phyloP scores from a whole-genome alignment of 2,113 vertebrate genomes.

The Rhinopomastus cyanomelas region DNA sequence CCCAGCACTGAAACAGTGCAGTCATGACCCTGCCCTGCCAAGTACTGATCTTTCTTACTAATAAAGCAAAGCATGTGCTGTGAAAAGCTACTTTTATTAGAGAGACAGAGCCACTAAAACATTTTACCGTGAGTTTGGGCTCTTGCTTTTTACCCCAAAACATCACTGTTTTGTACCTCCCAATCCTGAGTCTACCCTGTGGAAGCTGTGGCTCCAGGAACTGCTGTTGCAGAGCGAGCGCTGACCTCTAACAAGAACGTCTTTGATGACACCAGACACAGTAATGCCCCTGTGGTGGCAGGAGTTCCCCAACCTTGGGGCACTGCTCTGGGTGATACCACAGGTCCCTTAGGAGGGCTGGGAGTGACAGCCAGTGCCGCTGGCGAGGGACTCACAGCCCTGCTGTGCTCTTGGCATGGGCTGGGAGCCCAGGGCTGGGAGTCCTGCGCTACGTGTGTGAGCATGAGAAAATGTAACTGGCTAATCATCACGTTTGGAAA shows the following conservation, averaged over 20 bases:
- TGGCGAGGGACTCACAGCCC: neutral
- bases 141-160: neutral
- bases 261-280: neutral
- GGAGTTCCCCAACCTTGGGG: neutral
- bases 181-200: neutral
- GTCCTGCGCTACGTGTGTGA: neutral
- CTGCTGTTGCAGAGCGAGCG: neutral
- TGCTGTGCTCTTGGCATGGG: neutral
- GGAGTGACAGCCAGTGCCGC: neutral
- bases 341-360: neutral
- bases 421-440: neutral
- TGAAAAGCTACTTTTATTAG: neutral
- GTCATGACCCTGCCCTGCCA: neutral
- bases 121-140: neutral
- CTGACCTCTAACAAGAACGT: neutral
- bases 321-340: accelerated
- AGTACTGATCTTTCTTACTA: neutral
- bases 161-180: neutral
- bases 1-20: neutral
- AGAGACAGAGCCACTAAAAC: neutral
- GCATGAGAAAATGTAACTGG: accelerated
- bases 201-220: neutral
- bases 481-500: neutral
- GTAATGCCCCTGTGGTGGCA: neutral
- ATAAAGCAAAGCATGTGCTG: neutral